These are phyloP conservation scores for Polypterus bichir DNA, from an alignment of 2,113 vertebrate genomes.

Conservation along the genomic window DNA sequence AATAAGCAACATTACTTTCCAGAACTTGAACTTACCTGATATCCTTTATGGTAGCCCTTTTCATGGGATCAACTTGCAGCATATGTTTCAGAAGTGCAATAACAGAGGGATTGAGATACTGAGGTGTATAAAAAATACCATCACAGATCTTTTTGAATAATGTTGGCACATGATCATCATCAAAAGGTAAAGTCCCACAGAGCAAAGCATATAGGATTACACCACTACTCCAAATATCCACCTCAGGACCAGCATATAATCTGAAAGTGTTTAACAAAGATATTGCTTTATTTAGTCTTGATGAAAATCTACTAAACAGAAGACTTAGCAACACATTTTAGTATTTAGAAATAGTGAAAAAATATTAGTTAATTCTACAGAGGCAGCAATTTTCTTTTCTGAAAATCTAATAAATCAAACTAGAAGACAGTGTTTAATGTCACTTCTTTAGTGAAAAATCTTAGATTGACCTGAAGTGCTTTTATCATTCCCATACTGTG, in stretches of 20 bases:
- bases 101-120: constrained; percentile 83
- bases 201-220: constrained; percentile 93
- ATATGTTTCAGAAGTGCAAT: constrained; percentile 88
- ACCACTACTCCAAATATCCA: constrained; percentile 97
- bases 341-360: too few relatives aligned
- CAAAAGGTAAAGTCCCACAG: constrained; percentile 91
- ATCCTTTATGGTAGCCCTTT: constrained; percentile 91
- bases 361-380: too few relatives aligned
- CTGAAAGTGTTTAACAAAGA: constrained; percentile 33
- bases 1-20: too few relatives aligned
- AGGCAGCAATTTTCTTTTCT: too few relatives aligned
- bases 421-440: too few relatives aligned
- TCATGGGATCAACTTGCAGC: constrained; percentile 97
- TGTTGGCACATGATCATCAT: constrained; percentile 96
- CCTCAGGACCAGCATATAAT: constrained; percentile 91
- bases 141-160: constrained; percentile 99
- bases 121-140: constrained; percentile 93
- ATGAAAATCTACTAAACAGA: too few relatives aligned
- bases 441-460: too few relatives aligned
- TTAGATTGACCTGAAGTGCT: too few relatives aligned
- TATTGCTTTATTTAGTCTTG: too few relatives aligned
- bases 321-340: too few relatives aligned
- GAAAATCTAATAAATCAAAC: too few relatives aligned
- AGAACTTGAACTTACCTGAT: constrained; percentile 61
- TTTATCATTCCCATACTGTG: too few relatives aligned